These are phyloP conservation scores for Sycophila sp. DNA, from an alignment of 1,140 invertebrate genomes.

Conservation along the genomic window DNA sequence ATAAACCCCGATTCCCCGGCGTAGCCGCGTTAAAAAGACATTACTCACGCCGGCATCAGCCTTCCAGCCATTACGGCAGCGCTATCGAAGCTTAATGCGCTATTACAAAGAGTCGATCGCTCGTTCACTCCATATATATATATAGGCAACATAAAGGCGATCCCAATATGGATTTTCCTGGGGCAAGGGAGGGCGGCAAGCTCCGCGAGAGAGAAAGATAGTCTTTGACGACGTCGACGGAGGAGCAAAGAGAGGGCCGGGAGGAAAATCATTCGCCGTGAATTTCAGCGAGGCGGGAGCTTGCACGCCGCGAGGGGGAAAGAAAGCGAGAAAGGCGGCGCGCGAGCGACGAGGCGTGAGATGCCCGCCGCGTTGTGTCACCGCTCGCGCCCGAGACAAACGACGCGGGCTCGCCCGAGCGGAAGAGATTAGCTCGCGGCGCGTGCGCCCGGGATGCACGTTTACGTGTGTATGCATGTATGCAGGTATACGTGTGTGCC, in stretches of 20 bases:
- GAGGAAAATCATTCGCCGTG: conserved; percentile 2
- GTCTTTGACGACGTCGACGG: neutral
- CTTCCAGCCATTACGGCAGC: too few species aligned
- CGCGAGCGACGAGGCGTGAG: neutral
- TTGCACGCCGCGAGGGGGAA: neutral
- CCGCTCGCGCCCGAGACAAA: conserved; percentile 39
- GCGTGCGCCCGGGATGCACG: neutral
- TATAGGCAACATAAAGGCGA: too few species aligned
- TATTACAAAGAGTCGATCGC: too few species aligned
- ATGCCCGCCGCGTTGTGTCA: neutral
- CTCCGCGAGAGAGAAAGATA: too few species aligned
- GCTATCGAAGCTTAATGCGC: too few species aligned
- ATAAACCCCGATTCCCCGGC: too few species aligned
- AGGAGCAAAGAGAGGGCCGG: too few species aligned
- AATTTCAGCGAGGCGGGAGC: neutral
- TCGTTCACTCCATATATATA: too few species aligned
- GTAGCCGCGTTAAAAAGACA: too few species aligned
- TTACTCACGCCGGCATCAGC: too few species aligned
- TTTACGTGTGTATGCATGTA: neutral
- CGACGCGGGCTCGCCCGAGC: conserved; percentile 50
- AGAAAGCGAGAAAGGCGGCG: conserved; percentile 10
- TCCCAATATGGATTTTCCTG: conserved; percentile 18
- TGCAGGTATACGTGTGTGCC: neutral
- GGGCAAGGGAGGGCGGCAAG: too few species aligned
- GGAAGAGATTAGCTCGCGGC: conserved; percentile 49